Evolutionary conservation across 2,113 vertebrate genomes (phyloP).

Genomic region (Catharus bicknelli): DNA sequence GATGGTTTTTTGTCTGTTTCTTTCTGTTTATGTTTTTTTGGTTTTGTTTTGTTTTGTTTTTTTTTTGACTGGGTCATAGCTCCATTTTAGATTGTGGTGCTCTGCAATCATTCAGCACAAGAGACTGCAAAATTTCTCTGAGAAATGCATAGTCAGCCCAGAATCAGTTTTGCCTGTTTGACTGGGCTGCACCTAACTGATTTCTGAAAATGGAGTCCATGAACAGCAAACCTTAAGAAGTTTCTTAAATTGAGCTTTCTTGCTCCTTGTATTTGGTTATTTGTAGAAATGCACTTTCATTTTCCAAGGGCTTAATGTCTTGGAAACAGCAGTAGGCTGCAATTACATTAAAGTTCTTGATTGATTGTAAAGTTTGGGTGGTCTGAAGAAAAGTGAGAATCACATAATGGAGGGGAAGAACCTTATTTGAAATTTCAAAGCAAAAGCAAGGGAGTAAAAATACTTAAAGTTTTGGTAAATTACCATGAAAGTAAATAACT

Average conservation of each 20-base stretch:
- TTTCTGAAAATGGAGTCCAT: not conserved
- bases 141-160: not conserved
- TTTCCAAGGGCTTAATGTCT: not conserved
- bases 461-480: not conserved
- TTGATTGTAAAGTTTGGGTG: not conserved
- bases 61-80: not conserved
- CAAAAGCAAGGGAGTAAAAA: not conserved
- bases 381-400: not conserved
- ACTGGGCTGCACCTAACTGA: not conserved
- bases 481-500: not conserved
- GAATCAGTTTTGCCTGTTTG: not conserved
- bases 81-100: not conserved
- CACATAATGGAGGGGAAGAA: not conserved
- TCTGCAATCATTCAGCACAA: not conserved
- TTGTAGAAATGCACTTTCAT: not conserved
- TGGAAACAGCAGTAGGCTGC: not conserved
- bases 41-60: not conserved
- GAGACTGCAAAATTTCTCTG: not conserved
- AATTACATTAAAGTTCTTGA: not conserved
- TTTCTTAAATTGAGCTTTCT: not conserved
- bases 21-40: not conserved
- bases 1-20: not conserved
- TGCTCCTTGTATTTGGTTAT: not conserved
- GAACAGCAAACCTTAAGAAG: not conserved
- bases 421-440: not conserved